Percentiles rank a stretch among this genome's conserved stretches.
Evolutionary conservation across 2,888 invertebrate genomes (phyloP).

Genomic region (Anodontia alba): DNA sequence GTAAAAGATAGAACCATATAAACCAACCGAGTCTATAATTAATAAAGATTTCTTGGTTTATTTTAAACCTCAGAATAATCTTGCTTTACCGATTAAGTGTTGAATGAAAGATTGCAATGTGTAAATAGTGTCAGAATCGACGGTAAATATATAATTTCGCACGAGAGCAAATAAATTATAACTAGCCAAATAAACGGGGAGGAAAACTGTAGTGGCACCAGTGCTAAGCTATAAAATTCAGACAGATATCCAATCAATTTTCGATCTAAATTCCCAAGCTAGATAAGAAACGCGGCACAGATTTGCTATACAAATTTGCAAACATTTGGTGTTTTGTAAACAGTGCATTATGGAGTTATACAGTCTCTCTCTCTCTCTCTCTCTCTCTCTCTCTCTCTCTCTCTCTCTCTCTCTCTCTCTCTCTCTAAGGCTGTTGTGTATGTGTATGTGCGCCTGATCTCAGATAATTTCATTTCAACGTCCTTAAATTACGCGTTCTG

Average conservation of each 20-base stretch:
- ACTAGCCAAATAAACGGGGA: neutral
- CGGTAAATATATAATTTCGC: slow-evolving; percentile 8
- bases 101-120: slow-evolving; percentile 12
- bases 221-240: neutral
- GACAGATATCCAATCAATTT: neutral
- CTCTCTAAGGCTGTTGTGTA: too few species aligned
- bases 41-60: slow-evolving; percentile 2
- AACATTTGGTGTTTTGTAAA: too few species aligned
- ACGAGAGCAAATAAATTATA: neutral
- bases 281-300: too few species aligned
- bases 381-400: too few species aligned
- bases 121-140: slow-evolving; percentile 4
- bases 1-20: neutral
- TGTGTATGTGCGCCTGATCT: too few species aligned
- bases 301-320: too few species aligned
- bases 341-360: too few species aligned
- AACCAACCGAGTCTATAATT: neutral
- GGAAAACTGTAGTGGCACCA: too few species aligned
- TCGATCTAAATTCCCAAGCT: neutral
- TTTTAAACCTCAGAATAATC: neutral
- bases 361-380: too few species aligned
- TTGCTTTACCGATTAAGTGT: neutral
- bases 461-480: too few species aligned
- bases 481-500: too few species aligned
- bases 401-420: too few species aligned